phyloP scores from a whole-genome alignment of 2,113 vertebrate genomes.

The Nanger granti region DNA sequence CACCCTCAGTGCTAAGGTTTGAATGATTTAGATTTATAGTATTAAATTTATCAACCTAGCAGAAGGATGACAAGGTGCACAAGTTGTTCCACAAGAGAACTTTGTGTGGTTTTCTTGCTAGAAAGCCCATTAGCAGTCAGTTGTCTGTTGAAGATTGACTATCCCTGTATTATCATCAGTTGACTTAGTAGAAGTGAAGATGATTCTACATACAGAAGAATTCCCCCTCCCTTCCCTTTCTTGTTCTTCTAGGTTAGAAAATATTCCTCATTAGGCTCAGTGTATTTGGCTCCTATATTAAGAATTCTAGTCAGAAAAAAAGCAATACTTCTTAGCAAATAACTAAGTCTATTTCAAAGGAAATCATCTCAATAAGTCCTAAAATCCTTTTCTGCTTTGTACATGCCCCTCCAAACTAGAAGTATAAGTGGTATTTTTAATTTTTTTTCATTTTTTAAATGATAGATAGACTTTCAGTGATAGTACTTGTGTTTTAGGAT shows the following conservation, averaged over 20 bases:
- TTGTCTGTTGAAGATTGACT: neutral
- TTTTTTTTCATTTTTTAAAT: neutral
- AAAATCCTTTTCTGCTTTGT: neutral
- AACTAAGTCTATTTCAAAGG: neutral
- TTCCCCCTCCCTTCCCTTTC: neutral
- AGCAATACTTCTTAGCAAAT: accelerated
- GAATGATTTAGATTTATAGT: neutral
- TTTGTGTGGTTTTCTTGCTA: neutral
- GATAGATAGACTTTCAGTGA: neutral
- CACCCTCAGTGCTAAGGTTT: neutral
- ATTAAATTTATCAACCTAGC: neutral
- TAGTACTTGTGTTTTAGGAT: neutral
- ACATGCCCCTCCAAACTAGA: neutral
- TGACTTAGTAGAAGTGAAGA: neutral
- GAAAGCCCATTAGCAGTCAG: neutral
- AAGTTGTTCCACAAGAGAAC: neutral
- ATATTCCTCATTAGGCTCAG: neutral
- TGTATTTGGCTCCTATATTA: neutral
- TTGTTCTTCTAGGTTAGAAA: neutral
- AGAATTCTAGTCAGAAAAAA: neutral
- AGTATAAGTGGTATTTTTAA: neutral
- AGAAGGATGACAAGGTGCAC: neutral
- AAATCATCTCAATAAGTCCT: neutral
- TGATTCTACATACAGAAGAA: neutral
- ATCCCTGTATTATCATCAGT: too few relatives aligned